These are phyloP conservation scores for Apis florea DNA, from an alignment of 1,140 invertebrate genomes.

Conservation along the genomic window DNA sequence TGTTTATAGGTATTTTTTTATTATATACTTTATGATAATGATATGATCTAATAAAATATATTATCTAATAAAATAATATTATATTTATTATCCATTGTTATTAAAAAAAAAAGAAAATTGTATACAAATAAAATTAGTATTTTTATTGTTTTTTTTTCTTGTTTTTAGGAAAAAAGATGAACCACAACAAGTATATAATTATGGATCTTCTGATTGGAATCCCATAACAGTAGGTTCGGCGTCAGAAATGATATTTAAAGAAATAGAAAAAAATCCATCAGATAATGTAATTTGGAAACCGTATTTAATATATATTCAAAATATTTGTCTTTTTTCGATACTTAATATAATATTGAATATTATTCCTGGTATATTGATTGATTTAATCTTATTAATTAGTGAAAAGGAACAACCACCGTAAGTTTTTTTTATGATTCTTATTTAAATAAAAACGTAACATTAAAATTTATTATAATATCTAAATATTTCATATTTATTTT, in stretches of 20 bases:
- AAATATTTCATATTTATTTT: neutral
- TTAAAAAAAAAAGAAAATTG: too few species aligned
- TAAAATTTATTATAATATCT: too few species aligned
- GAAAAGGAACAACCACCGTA: too few species aligned
- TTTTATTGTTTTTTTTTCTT: neutral
- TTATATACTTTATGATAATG: neutral
- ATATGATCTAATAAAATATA: too few species aligned
- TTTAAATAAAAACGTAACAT: too few species aligned
- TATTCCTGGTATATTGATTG: slow-evolving; percentile 83
- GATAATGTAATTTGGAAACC: slow-evolving; percentile 47
- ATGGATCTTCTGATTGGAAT: slow-evolving; percentile 72
- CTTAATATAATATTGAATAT: slow-evolving; percentile 81
- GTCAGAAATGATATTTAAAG: fast-evolving
- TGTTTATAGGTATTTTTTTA: slow-evolving; percentile 72
- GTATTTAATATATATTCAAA: slow-evolving; percentile 51
- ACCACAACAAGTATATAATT: slow-evolving; percentile 84
- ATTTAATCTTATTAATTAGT: slow-evolving; percentile 58
- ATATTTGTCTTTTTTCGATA: slow-evolving; percentile 50
- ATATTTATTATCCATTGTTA: too few species aligned
- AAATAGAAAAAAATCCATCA: neutral
- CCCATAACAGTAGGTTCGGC: fast-evolving
- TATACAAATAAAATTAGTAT: neutral
- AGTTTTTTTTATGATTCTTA: too few species aligned
- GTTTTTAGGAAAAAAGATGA: slow-evolving; percentile 64
- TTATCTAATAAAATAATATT: too few species aligned